Base-by-base conservation (phyloP, 2,888 invertebrate species). In the Chaetogeoica ovagalla region DNA sequence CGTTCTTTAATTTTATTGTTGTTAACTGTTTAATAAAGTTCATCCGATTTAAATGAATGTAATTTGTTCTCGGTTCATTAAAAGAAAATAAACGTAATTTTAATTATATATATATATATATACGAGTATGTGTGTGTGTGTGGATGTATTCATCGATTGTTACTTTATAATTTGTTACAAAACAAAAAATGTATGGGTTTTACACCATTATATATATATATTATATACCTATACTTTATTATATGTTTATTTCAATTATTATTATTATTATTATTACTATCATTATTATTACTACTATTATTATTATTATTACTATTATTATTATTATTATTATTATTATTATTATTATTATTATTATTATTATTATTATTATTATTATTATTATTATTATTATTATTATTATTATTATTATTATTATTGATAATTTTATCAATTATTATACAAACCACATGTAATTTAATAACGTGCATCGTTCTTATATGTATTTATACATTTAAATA, bases 391-490 rank as follows among this genome's bases (percentile, higher is more conserved):
- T 30, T 30, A 30, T 30, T n/a, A 30, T 4, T 30, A 30, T 30
- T 30, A 30, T 30, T 30, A 30, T 30, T n/a, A 30, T 4, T 30
- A 30, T 30, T 30, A 30, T 30, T 30, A 30, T 30, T n/a, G n/a
- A 63, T 73, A 48, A 60, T 59, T 71, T 60, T 55, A 13, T 57
- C 37, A 21, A 30, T 55, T 62, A 73, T 63, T 11, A 52, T 73
- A 62, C n/a, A 52, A 62, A 37, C 15, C n/a, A n/a, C 52, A 73
- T 73, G 73, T 63, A 48, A 73, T 63, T n/a, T 62, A 62, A n/a
- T 19, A 5, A 48, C 21, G 62, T 62, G n/a, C 52, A 55, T 73
- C 63, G n/a, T n/a, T n/a, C 30, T 52, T 52, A 37, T 52, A 37
- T 52, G 30, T 52, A 60, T 19, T 6, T 23, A 48, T 63, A 48